Evolutionary conservation across 2,797 vertebrate genomes (phyloP).

Genomic region (Urocyon cinereoargenteus): DNA sequence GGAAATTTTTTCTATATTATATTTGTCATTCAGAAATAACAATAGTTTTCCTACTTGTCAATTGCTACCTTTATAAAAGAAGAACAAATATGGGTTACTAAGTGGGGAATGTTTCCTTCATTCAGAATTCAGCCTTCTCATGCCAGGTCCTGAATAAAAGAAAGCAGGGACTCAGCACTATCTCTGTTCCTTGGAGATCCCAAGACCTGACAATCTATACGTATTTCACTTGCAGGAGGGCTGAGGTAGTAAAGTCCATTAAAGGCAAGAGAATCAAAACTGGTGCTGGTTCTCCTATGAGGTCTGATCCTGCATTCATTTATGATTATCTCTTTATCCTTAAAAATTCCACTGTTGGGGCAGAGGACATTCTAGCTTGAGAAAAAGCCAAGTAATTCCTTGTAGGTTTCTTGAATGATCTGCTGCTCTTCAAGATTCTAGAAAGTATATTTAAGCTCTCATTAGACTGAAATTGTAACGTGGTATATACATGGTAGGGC

Average conservation of each 20-base stretch:
- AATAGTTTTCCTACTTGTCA: background rate
- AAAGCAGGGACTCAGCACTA: background rate
- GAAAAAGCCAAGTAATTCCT: background rate
- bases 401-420: background rate
- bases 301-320: background rate
- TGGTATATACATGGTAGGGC: background rate
- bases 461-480: background rate
- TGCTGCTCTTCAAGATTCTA: background rate
- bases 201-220: background rate
- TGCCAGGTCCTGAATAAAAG: background rate
- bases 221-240: background rate
- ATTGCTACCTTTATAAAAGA: background rate
- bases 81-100: background rate
- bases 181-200: background rate
- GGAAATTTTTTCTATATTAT: background rate
- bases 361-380: background rate
- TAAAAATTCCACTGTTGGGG: background rate
- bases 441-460: background rate
- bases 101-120: background rate
- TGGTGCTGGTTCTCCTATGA: background rate
- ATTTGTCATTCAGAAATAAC: background rate
- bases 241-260: background rate
- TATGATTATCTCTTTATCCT: background rate
- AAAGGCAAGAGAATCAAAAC: constrained; percentile 1
- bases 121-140: background rate